A percentile compares a stretch with the other conserved stretches of the same genome.
Conservation (phyloP, 2,113 vertebrate genomes). For the Elachura formosa region DNA sequence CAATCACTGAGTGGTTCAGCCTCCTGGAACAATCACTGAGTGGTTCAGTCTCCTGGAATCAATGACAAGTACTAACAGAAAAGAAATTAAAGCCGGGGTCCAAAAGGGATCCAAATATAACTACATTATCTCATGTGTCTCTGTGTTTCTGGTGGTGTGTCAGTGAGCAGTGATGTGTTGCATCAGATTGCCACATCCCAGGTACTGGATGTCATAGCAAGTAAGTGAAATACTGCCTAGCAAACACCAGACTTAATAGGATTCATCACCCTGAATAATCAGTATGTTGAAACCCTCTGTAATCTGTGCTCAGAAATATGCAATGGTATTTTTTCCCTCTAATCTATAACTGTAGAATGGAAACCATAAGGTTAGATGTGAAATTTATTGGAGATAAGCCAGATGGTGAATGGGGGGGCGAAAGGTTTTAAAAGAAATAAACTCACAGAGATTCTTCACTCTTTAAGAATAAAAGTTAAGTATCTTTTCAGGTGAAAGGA, state of each 20-base stretch:
- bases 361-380: not conserved
- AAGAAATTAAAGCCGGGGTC: not conserved
- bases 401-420: not conserved
- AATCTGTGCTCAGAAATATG: constrained; percentile 18
- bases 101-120: not conserved
- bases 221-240: not conserved
- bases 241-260: not conserved
- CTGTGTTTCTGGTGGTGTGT: not conserved
- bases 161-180: not conserved
- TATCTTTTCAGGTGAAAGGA: not conserved
- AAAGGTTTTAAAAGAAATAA: not conserved
- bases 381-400: not conserved
- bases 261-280: constrained; percentile 18
- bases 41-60: not conserved
- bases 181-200: constrained; percentile 31
- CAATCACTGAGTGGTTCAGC: not conserved
- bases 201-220: constrained; percentile 1
- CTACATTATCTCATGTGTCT: not conserved
- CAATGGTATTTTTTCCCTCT: not conserved
- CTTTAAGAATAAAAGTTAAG: not conserved
- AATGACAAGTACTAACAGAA: not conserved
- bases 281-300: constrained; percentile 20
- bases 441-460: not conserved
- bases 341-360: not conserved
- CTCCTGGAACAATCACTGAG: not conserved